phyloP scores from a whole-genome alignment of 2,888 invertebrate genomes.

The Oeneis ivallda region DNA sequence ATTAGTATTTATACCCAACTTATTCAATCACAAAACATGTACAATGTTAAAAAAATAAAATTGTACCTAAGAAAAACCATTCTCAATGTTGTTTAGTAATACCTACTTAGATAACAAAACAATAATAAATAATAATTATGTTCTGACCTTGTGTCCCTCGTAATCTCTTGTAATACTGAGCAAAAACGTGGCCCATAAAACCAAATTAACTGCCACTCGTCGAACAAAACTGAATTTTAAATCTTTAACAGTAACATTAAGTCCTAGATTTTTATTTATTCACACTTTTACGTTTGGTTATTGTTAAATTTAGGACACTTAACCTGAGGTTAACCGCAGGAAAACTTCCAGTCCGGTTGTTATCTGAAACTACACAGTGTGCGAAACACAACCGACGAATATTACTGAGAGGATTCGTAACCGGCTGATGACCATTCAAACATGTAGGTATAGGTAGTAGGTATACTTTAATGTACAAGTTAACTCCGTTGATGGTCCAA shows the following conservation, averaged over 20 bases:
- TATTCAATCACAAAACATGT: not conserved
- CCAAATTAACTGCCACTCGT: not conserved
- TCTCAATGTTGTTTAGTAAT: not conserved
- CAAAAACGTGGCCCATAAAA: slow-evolving; percentile 8
- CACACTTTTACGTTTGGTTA: not conserved
- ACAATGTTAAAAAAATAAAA: not conserved
- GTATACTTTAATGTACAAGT: slow-evolving; percentile 21
- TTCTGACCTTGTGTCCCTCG: slow-evolving; percentile 12
- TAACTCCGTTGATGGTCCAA: slow-evolving; percentile 5
- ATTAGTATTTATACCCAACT: too few relatives aligned
- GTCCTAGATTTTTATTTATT: too few relatives aligned
- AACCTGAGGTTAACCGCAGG: slow-evolving; percentile 18
- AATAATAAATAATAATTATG: not conserved
- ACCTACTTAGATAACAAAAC: slow-evolving; percentile 13
- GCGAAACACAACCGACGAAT: slow-evolving; percentile 22
- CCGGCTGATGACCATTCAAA: slow-evolving; percentile 35
- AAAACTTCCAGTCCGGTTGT: slow-evolving; percentile 26
- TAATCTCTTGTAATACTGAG: slow-evolving; percentile 14
- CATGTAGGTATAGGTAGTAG: slow-evolving; percentile 25
- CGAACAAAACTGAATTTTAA: not conserved
- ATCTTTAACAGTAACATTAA: not conserved
- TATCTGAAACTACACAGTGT: slow-evolving; percentile 22
- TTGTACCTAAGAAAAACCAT: not conserved
- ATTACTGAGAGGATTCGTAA: slow-evolving; percentile 36
- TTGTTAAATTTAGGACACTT: not conserved